Percentiles rank a stretch among this genome's conserved stretches.
phyloP scores from a whole-genome alignment of 2,113 vertebrate species.

The Nyctibius bracteatus region DNA sequence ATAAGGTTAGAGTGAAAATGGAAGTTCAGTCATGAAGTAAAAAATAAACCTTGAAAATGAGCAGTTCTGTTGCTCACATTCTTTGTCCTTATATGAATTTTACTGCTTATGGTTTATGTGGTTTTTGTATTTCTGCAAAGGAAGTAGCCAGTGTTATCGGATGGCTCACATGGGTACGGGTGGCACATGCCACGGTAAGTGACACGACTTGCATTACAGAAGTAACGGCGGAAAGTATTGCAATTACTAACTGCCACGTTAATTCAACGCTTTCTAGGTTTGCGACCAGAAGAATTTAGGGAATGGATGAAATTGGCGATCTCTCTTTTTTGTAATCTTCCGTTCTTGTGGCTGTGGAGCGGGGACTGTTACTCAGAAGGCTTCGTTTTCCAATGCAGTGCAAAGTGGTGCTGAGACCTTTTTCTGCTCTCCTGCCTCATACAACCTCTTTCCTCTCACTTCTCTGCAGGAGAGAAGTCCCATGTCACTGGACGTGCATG shows the following conservation, averaged over 20 bases:
- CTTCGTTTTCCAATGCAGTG: neutral
- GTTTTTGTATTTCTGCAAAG: neutral
- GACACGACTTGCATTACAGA: neutral
- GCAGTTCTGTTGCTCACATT: neutral
- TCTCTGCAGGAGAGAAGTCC: neutral
- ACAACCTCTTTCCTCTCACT: neutral
- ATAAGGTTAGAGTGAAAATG: neutral
- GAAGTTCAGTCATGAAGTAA: neutral
- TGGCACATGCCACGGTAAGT: neutral
- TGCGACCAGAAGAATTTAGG: neutral
- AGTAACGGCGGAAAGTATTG: neutral
- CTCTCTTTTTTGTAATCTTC: neutral
- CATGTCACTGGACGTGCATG: rapidly evolving
- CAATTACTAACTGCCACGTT: neutral
- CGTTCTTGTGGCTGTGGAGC: neutral
- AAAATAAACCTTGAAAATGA: neutral
- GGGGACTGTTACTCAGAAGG: neutral
- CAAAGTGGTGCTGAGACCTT: neutral
- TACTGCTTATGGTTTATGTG: neutral
- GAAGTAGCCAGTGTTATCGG: rapidly evolving
- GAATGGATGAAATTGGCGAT: neutral
- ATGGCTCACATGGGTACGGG: rapidly evolving
- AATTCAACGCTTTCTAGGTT: neutral
- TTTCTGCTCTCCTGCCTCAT: neutral
- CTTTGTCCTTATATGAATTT: neutral